A percentile compares a stretch with the other conserved stretches of the same genome.
Conservation (phyloP, 2,888 invertebrate genomes). For the Sphaerophoria rueppellii region DNA sequence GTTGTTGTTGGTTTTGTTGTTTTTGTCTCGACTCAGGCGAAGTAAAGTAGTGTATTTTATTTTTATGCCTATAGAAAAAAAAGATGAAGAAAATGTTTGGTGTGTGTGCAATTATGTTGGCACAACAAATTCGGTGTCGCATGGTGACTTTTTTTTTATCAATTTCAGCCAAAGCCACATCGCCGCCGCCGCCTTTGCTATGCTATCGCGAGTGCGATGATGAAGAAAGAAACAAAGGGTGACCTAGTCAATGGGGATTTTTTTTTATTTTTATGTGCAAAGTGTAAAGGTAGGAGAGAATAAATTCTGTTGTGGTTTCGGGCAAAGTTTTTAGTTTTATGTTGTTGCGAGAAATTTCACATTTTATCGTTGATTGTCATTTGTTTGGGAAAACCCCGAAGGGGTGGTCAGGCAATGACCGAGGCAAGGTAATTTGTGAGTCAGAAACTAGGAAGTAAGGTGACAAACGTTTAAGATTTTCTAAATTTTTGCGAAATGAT, state of each 20-base stretch:
- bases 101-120: constrained; percentile 65
- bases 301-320: neutral
- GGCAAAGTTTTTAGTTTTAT: constrained; percentile 8
- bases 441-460: no score
- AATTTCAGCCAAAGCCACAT: neutral
- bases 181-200: neutral
- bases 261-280: constrained; percentile 1
- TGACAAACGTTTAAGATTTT: no score
- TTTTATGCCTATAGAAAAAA: constrained; percentile 2
- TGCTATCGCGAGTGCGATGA: constrained; percentile 29
- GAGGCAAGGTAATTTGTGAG: neutral
- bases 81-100: neutral
- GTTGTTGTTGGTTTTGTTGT: constrained; percentile 8
- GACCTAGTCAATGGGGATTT: constrained; percentile 23
- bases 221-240: constrained; percentile 54
- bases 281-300: neutral
- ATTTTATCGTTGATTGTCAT: neutral
- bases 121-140: constrained; percentile 53
- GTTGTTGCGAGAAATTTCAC: constrained; percentile 21
- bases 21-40: neutral
- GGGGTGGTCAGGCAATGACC: neutral
- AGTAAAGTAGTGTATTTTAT: neutral
- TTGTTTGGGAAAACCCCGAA: constrained; percentile 5
- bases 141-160: constrained; percentile 29
- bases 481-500: no score